These are phyloP conservation scores for Paelopatides confundens DNA, from an alignment of 53 echinoderm and acorn worm species.

Conservation along the genomic window DNA sequence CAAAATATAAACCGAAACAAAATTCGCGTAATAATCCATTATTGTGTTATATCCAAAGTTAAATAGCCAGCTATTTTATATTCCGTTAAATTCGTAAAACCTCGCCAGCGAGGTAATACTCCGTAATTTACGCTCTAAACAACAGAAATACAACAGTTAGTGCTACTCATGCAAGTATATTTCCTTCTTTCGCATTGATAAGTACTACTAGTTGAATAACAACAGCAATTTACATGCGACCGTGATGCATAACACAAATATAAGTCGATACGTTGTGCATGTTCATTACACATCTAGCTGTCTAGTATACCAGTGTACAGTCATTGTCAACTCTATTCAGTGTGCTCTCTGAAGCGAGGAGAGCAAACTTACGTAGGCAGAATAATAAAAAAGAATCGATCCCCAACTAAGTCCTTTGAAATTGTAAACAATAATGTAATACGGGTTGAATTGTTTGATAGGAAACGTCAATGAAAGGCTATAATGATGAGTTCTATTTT, in stretches of 20 bases:
- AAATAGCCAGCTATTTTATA: slow-evolving; percentile 24
- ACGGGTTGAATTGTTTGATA: not conserved
- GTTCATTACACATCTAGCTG: not conserved
- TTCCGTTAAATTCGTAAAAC: not conserved
- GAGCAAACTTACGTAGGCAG: not conserved
- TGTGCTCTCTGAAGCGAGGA: not conserved
- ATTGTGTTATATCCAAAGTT: not conserved
- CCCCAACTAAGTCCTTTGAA: not conserved
- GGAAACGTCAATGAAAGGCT: not conserved
- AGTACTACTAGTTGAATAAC: not conserved
- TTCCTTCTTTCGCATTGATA: not conserved
- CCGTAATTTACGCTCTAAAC: not conserved
- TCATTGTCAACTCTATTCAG: not conserved
- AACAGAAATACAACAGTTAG: not conserved
- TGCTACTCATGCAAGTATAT: not conserved
- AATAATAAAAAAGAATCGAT: not conserved
- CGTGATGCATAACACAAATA: not conserved
- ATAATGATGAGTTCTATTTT: not conserved
- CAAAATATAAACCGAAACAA: not conserved
- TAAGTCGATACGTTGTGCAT: not conserved
- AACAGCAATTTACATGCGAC: not conserved
- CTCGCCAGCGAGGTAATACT: slow-evolving; percentile 35
- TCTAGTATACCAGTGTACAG: not conserved
- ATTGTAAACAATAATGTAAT: not conserved
- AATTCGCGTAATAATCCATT: not conserved